phyloP scores from a whole-genome alignment of 2,888 invertebrate species.

The Epicampocera succincta region DNA sequence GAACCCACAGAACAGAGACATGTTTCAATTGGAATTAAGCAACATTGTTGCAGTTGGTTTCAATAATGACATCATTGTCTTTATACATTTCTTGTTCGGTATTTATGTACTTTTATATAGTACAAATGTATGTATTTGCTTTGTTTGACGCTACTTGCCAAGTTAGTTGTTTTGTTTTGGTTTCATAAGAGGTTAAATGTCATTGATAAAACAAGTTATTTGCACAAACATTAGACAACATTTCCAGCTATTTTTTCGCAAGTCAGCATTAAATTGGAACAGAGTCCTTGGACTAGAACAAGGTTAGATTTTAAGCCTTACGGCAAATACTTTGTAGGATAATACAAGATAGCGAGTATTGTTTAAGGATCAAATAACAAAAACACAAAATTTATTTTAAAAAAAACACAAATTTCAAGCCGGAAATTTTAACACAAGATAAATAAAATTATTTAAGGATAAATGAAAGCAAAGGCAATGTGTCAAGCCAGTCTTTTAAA shows the following conservation, averaged over 20 bases:
- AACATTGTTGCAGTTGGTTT: not conserved
- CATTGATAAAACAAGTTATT: constrained; percentile 39
- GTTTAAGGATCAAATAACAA: too few species aligned
- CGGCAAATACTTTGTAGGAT: not conserved
- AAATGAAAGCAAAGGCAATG: too few species aligned
- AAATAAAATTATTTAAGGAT: too few species aligned
- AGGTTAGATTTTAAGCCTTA: constrained; percentile 26
- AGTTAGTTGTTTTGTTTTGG: not conserved
- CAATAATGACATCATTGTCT: constrained; percentile 39
- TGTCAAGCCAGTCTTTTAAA: too few species aligned
- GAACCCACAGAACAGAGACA: constrained; percentile 13
- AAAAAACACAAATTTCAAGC: too few species aligned
- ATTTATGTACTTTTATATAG: not conserved
- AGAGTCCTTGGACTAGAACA: constrained; percentile 35
- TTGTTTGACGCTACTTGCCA: not conserved
- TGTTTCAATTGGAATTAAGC: not conserved
- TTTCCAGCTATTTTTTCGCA: not conserved
- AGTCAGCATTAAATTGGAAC: not conserved
- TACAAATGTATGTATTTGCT: not conserved
- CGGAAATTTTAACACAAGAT: too few species aligned
- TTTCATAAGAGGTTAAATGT: constrained; percentile 54
- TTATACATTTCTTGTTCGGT: not conserved
- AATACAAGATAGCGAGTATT: not conserved
- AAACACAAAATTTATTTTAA: too few species aligned
- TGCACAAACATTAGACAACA: not conserved